phyloP scores from a whole-genome alignment of 2,797 vertebrate species.

The Botia almorhae region DNA sequence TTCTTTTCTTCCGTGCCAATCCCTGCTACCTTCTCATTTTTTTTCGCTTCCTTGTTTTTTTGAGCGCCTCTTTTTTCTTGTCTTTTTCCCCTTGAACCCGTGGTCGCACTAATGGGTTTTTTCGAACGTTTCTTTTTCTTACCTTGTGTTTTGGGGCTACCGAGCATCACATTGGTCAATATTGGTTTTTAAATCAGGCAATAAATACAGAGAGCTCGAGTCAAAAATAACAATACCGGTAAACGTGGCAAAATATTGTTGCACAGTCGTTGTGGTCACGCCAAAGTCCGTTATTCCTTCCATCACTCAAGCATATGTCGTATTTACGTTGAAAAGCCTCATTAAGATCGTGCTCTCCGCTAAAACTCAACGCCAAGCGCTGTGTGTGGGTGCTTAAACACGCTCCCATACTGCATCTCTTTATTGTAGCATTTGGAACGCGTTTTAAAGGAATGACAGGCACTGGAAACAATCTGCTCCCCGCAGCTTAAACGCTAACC shows the following conservation, averaged over 20 bases:
- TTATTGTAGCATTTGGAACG: constrained; percentile 39
- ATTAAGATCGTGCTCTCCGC: constrained; percentile 49
- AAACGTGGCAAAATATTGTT: constrained; percentile 59
- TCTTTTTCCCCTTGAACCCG: not conserved
- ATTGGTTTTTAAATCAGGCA: constrained; percentile 54
- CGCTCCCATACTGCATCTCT: constrained; percentile 9
- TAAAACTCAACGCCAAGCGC: constrained; percentile 34
- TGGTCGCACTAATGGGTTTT: constrained; percentile 29
- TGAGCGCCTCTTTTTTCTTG: constrained; percentile 19
- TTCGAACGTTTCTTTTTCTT: constrained; percentile 23
- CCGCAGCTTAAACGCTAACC: constrained; percentile 42
- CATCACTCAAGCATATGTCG: constrained; percentile 34
- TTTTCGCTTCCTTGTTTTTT: constrained; percentile 33
- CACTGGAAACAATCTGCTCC: constrained; percentile 51
- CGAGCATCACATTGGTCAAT: constrained; percentile 58
- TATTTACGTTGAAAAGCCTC: constrained; percentile 56
- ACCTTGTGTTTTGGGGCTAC: constrained; percentile 57
- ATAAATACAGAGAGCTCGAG: constrained; percentile 45
- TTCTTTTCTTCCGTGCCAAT: constrained; percentile 41
- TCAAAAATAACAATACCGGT: constrained; percentile 57
- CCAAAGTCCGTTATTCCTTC: constrained; percentile 43
- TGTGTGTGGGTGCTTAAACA: constrained; percentile 53
- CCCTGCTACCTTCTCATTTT: constrained; percentile 23
- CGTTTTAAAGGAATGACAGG: constrained; percentile 35
- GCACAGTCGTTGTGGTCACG: constrained; percentile 24